Base-by-base conservation (phyloP, 2,888 invertebrate species). In the Aspidiotus rigidus region DNA sequence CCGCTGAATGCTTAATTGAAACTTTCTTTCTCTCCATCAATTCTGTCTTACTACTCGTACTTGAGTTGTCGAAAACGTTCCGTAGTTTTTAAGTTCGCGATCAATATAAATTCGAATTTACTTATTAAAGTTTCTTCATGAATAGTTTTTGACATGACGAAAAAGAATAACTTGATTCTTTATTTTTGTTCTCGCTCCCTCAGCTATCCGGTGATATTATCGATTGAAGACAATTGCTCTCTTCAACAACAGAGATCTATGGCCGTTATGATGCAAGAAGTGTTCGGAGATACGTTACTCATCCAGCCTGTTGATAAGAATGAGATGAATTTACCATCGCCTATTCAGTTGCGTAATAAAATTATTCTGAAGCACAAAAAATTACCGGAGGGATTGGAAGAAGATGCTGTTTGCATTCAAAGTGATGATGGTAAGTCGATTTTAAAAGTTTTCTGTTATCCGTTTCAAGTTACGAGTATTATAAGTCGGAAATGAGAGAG, bases 361-460 rank as follows among this genome's bases (percentile, higher is more conserved):
- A 89, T 93, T 62, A 83, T 93, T 70, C 77, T 93, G 5, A 93
- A 96, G 79, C 95, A 96, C 76, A 95, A 95, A 76, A 96, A 96
- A 76, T 80, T 96, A 13, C 93, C 94, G 0, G 93, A 94, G 73
- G 93, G 90, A 3, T 89, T 86, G 57, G 90, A 91, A 71, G 90
- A 89, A 75, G 83, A 81, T 72, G 83, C 84, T 0, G 83, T 87
- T 74, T 75, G 82, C 1, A 76, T 81, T 49, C 79, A 80, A 71
- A 80, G 79, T 61, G 86, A 85, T 74, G 86, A 86, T 71, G 84
- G 86, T 77, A 73, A 62, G 72, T 70, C 5, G 28, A 28, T 28
- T 28, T 28, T n/a, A n/a, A n/a, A n/a, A n/a, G n/a, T n/a, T n/a
- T n/a, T n/a, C n/a, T n/a, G n/a, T n/a, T 28, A 28, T 28, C 28